These are phyloP conservation scores for Gonocerus acuteangulatus DNA, from an alignment of 2,888 invertebrate species.

Conservation along the genomic window DNA sequence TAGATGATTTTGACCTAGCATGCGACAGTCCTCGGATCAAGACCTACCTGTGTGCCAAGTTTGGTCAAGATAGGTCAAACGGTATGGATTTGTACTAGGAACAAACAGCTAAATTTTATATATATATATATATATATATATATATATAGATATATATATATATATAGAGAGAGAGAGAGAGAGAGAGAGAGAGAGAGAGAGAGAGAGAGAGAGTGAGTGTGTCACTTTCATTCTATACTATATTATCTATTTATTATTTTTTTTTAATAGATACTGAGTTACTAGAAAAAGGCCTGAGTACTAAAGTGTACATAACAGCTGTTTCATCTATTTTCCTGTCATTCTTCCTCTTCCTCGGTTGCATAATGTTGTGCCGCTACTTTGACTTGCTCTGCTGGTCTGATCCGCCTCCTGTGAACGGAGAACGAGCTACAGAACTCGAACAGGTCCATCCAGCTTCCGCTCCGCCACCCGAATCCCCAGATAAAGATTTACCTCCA, in stretches of 20 bases:
- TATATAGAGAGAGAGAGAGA: too few species aligned
- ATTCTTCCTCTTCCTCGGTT: constrained; percentile 47
- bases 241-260: not conserved
- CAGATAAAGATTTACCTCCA: constrained; percentile 51
- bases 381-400: constrained; percentile 48
- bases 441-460: constrained; percentile 39
- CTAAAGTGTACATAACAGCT: constrained; percentile 47
- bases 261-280: constrained; percentile 20
- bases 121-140: too few species aligned
- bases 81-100: too few species aligned
- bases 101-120: too few species aligned
- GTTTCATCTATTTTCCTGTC: constrained; percentile 46
- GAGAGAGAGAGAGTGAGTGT: too few species aligned
- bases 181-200: too few species aligned
- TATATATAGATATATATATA: too few species aligned
- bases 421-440: constrained; percentile 26
- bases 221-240: too few species aligned
- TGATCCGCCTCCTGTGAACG: not conserved
- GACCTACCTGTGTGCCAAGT: too few species aligned
- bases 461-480: constrained; percentile 42
- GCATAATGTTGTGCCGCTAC: constrained; percentile 47
- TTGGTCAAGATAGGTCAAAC: too few species aligned
- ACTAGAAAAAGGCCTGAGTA: constrained; percentile 16
- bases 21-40: too few species aligned
- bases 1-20: too few species aligned